Conservation (phyloP, 2,888 invertebrate genomes). For the Drosophila leonis region DNA sequence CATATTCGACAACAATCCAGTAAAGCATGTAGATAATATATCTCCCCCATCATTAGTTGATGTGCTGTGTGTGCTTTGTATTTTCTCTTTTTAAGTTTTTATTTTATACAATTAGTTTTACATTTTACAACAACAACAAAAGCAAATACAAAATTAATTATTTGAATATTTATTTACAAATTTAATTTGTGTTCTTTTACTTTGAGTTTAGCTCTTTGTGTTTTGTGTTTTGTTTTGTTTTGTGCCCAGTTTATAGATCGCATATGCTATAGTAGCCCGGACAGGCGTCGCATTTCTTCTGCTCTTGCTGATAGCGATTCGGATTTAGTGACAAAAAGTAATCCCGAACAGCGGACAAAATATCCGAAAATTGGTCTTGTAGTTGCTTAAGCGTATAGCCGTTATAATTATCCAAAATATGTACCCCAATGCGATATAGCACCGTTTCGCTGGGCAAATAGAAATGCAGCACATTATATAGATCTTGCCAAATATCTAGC, state of each 20-base stretch:
- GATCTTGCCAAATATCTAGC: slow-evolving; percentile 21
- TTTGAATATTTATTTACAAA: slow-evolving; percentile 51
- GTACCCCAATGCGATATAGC: slow-evolving; percentile 55
- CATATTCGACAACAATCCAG: slow-evolving; percentile 6
- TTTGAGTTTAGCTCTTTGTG: slow-evolving; percentile 1
- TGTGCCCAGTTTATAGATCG: slow-evolving; percentile 38
- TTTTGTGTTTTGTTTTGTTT: slow-evolving; percentile 1
- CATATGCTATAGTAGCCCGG: slow-evolving; percentile 57
- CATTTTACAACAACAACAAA: slow-evolving; percentile 37
- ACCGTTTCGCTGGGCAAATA: slow-evolving; percentile 67
- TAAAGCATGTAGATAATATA: background rate
- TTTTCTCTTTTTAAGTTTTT: slow-evolving; percentile 58
- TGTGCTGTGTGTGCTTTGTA: slow-evolving; percentile 41
- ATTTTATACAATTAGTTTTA: slow-evolving; percentile 47
- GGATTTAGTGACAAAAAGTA: slow-evolving; percentile 67
- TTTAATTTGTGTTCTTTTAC: slow-evolving; percentile 32
- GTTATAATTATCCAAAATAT: slow-evolving; percentile 35
- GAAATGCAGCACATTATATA: slow-evolving; percentile 43
- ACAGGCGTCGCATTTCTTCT: slow-evolving; percentile 54
- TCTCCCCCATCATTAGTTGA: slow-evolving; percentile 11
- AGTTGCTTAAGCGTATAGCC: slow-evolving; percentile 8
- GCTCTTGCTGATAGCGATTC: slow-evolving; percentile 18
- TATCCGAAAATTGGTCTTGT: slow-evolving; percentile 8
- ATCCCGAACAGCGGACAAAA: slow-evolving; percentile 37
- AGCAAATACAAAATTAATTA: slow-evolving; percentile 48